Evolutionary conservation across 2,888 invertebrate species (phyloP), one percentile per base, ranked within the genome.

Genomic region (Loripinus fragilis): DNA sequence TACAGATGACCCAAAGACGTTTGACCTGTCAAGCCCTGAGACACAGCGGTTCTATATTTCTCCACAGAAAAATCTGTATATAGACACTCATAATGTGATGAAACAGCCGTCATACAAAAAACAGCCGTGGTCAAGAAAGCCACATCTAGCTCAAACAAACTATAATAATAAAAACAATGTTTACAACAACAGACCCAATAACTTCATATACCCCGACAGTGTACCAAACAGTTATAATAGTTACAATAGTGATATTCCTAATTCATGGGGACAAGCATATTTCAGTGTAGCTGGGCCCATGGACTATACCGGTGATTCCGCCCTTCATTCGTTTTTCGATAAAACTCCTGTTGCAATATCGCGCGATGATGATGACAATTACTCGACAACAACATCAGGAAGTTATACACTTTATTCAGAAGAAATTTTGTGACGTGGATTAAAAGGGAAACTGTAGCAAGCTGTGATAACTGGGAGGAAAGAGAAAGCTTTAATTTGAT

Each of bases 1-100:
- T 85, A 60, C 83, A 87, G 87, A 87, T 80, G 87, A 87, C 68
- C 84, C 87, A 48, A 85, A 85, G 64, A 68, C 81, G 25, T 87
- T 87, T 68, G 87, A 86, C 28, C 68, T 86, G 17, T 81, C 83
- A 52, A 84, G 78, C 71, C 83, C 81, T 15, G 84, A 84, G 55
- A 78, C 81, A 3, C 81, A 80, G 45, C 77, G 68, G 23, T 75
- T 76, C 65, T 72, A 48, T 42, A 41, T 70, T 17, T 64, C 66
- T 3, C 48, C 42, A 30, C 73, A 71, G 30, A 60, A 66, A 17
- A 74, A 82, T 50, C 35, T 20, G n/a, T 79, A 76, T 69, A 64
- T 50, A 60, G 71, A 78, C 42, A 72, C 55, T n/a, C 69, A 72
- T 33, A 42, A 42, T 20, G 25, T 67, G 41, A 25, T 42, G 7